These are phyloP conservation scores for Parapsyche elsis DNA, from an alignment of 1,140 invertebrate species.

Conservation along the genomic window DNA sequence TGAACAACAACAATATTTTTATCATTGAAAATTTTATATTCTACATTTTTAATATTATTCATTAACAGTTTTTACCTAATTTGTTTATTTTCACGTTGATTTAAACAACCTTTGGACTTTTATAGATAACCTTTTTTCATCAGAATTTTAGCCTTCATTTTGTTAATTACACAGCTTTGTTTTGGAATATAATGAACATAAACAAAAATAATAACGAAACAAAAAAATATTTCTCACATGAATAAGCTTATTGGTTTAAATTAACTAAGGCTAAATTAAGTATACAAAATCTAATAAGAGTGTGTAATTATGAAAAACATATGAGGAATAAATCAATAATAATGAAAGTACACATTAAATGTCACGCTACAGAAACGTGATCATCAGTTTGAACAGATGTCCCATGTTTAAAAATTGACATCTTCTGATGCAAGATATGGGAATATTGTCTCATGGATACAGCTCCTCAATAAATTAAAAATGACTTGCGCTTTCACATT, in stretches of 20 bases:
- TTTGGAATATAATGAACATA: neutral
- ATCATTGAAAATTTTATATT: too few species aligned
- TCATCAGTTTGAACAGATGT: neutral
- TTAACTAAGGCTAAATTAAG: too few species aligned
- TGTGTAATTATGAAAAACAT: too few species aligned
- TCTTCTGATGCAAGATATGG: neutral
- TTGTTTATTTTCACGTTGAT: neutral
- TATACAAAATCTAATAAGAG: too few species aligned
- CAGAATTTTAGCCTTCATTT: neutral
- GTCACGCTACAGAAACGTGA: neutral
- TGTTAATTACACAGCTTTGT: neutral
- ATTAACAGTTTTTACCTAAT: too few species aligned
- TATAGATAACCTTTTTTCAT: neutral
- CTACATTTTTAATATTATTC: too few species aligned
- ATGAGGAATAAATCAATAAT: too few species aligned
- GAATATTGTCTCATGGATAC: neutral
- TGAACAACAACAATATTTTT: too few species aligned
- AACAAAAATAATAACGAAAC: neutral
- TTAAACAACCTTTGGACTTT: neutral
- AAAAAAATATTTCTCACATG: neutral
- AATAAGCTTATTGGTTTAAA: too few species aligned
- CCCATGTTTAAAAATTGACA: neutral
- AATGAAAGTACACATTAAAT: too few species aligned
- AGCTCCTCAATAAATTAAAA: neutral
- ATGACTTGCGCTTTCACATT: conserved; percentile 5